These are phyloP conservation scores for Conistra vaccinii DNA, from an alignment of 2,888 invertebrate genomes.

Conservation along the genomic window DNA sequence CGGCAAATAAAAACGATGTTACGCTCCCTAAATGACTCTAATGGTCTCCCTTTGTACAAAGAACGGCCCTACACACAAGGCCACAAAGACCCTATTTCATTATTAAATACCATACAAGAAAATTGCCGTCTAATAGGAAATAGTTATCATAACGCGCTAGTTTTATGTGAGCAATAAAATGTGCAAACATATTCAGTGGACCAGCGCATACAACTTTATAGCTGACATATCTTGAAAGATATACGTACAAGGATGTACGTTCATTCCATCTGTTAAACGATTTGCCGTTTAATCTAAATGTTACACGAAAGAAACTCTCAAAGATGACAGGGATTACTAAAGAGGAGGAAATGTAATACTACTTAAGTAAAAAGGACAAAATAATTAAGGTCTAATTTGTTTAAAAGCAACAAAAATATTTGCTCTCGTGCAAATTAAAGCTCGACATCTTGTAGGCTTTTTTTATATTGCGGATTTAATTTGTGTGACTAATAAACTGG, in stretches of 20 bases:
- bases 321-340: conserved; percentile 35
- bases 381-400: conserved; percentile 51
- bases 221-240: conserved; percentile 14
- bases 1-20: conserved; percentile 47
- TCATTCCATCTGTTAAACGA: conserved; percentile 24
- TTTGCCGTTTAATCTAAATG: conserved; percentile 38
- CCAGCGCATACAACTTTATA: conserved; percentile 22
- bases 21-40: conserved; percentile 19
- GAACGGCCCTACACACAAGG: conserved; percentile 24
- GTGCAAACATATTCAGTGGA: conserved; percentile 30
- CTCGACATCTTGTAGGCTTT: conserved; percentile 25
- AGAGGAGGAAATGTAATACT: conserved; percentile 41
- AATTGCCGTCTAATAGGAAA: conserved; percentile 36
- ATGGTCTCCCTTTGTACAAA: conserved; percentile 37
- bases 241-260: conserved; percentile 28
- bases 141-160: conserved; percentile 33
- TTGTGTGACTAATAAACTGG: conserved; percentile 50
- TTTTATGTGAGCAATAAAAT: conserved; percentile 41
- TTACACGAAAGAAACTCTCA: conserved; percentile 5
- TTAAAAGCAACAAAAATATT: conserved; percentile 45
- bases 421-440: conserved; percentile 44
- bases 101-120: conserved; percentile 40
- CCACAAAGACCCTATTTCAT: conserved; percentile 21
- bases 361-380: conserved; percentile 37
- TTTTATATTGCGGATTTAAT: conserved; percentile 43